Conservation (phyloP, 2,888 invertebrate species). For the Lissocephala sabroskyi region DNA sequence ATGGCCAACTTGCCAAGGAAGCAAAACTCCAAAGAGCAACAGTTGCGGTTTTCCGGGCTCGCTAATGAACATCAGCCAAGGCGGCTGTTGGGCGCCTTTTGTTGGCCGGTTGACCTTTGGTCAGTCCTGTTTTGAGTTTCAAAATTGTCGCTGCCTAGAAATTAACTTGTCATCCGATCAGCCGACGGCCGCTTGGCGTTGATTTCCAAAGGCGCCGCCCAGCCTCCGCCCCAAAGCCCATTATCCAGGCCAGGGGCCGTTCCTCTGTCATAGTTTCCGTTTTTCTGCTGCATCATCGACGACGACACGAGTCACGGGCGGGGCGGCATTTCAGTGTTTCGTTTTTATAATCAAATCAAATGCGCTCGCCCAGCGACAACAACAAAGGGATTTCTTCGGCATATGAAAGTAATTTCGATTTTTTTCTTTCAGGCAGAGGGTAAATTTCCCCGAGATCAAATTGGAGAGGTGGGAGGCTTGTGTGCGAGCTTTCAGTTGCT, state of each 20-base stretch:
- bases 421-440: constrained; percentile 15
- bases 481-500: constrained; percentile 3
- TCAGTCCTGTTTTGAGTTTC: constrained; percentile 32
- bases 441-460: too few species aligned
- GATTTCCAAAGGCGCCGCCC: too few species aligned
- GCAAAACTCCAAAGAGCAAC: constrained; percentile 39
- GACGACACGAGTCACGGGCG: constrained; percentile 12
- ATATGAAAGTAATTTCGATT: constrained; percentile 51
- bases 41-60: constrained; percentile 39
- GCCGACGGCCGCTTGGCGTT: too few species aligned
- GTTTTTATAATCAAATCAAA: constrained; percentile 65
- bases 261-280: constrained; percentile 19
- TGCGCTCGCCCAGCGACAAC: constrained; percentile 29
- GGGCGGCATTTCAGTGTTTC: too few species aligned
- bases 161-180: constrained; percentile 54
- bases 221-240: constrained; percentile 45
- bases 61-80: constrained; percentile 65
- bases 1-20: constrained; percentile 12
- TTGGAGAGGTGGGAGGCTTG: background rate
- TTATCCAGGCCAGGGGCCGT: constrained; percentile 38
- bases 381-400: too few species aligned
- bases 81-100: too few species aligned
- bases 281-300: constrained; percentile 52
- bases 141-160: constrained; percentile 26
- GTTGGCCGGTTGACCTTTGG: constrained; percentile 54